Evolutionary conservation across 1,140 invertebrate genomes (phyloP).

Genomic region (Halyomorpha halys): DNA sequence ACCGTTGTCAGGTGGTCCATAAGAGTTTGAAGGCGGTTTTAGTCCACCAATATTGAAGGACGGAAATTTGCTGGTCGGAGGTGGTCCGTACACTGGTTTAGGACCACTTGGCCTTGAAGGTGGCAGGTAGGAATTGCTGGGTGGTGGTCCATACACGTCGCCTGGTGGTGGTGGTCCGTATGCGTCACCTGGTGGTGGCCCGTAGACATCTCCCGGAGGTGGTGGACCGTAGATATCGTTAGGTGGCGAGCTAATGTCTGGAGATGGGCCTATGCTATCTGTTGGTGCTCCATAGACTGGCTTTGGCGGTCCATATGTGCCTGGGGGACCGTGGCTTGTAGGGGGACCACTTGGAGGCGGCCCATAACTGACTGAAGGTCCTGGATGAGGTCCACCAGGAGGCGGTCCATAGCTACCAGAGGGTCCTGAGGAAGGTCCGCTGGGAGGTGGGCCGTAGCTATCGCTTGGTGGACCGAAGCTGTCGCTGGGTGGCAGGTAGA

Average conservation of each 20-base stretch:
- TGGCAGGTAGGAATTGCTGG: neutral
- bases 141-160: neutral
- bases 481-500: conserved; percentile 34
- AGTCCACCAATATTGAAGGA: neutral
- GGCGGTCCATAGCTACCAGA: conserved; percentile 34
- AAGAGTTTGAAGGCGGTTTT: neutral
- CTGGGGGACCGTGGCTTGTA: conserved; percentile 28
- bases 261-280: neutral
- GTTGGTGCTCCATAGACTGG: conserved; percentile 22
- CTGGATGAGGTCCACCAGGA: conserved; percentile 22
- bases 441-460: conserved; percentile 35
- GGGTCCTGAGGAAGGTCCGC: conserved; percentile 27
- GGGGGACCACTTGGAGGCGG: conserved; percentile 20
- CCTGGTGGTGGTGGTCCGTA: conserved; percentile 32
- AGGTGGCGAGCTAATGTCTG: conserved; percentile 34
- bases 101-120: too few species aligned
- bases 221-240: conserved; percentile 30
- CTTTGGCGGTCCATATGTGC: conserved; percentile 30
- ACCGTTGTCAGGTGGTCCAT: conserved; percentile 20
- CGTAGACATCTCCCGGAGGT: conserved; percentile 15
- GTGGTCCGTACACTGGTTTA: too few species aligned
- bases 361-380: conserved; percentile 15
- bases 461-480: conserved; percentile 34
- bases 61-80: too few species aligned
- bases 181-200: conserved; percentile 35